These are phyloP conservation scores for Sceloporus tristichus DNA, from an alignment of 2,113 vertebrate species.

Conservation along the genomic window DNA sequence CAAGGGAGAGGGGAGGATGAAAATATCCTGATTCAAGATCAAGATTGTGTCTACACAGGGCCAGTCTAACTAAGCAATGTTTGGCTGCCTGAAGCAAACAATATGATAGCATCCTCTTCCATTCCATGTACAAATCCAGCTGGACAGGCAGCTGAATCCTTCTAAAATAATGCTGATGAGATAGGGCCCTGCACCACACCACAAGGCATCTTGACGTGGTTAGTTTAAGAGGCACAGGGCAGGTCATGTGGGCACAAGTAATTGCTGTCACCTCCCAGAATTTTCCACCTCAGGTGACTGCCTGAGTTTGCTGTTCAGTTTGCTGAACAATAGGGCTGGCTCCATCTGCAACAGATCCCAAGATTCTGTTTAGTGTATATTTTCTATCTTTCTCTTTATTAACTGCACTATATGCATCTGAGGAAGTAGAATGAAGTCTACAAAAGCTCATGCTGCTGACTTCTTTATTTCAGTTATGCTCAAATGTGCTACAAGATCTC, in stretches of 20 bases:
- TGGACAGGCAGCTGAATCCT: background rate
- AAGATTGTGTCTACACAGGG: background rate
- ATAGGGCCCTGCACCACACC: background rate
- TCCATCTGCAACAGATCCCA: conserved; percentile 28
- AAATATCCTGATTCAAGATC: background rate
- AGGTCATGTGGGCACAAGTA: background rate
- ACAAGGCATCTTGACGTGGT: background rate
- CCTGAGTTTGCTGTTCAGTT: background rate
- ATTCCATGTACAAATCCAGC: background rate
- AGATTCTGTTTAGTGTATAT: conserved; percentile 2
- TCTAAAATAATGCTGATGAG: no score
- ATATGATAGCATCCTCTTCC: background rate
- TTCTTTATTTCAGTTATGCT: no score
- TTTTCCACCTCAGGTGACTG: background rate
- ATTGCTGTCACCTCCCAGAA: background rate
- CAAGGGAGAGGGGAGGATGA: no score
- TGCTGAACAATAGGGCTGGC: background rate
- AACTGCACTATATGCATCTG: background rate
- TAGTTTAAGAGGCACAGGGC: background rate
- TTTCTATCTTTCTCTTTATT: conserved; percentile 49
- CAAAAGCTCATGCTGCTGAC: no score
- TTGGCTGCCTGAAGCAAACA: background rate
- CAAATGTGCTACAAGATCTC: no score
- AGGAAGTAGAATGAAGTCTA: no score
- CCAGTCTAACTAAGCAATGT: background rate